Evolutionary conservation across 2,888 invertebrate species (phyloP).

Genomic region (Agriopis leucophaearia): DNA sequence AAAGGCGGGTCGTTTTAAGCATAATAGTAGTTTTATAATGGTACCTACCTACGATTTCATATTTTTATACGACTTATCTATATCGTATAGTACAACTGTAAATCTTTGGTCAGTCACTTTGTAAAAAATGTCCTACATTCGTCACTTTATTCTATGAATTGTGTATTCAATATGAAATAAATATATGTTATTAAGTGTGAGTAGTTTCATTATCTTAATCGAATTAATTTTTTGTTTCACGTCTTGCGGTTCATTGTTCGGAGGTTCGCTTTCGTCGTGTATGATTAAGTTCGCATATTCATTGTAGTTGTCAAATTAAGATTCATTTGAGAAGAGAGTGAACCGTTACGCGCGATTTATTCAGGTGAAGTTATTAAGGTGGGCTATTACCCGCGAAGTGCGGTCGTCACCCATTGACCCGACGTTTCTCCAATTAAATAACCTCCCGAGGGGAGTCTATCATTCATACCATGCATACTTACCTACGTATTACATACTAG

Average conservation of each 20-base stretch:
- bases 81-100: conserved; percentile 51
- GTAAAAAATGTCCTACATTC: conserved; percentile 61
- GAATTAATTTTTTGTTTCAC: conserved; percentile 63
- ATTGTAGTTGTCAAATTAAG: conserved; percentile 72
- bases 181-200: conserved; percentile 69
- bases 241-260: conserved; percentile 61
- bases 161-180: conserved; percentile 74
- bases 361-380: conserved; percentile 69
- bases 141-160: conserved; percentile 67
- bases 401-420: conserved; percentile 75
- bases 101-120: conserved; percentile 51
- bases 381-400: conserved; percentile 57
- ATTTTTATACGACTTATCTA: conserved; percentile 59
- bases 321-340: conserved; percentile 64
- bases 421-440: conserved; percentile 69
- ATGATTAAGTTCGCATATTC: conserved; percentile 73
- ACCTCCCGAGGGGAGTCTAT: conserved; percentile 62
- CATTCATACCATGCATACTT: conserved; percentile 45
- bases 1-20: conserved; percentile 32
- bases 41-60: conserved; percentile 49
- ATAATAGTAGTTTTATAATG: conserved; percentile 43
- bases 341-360: conserved; percentile 73
- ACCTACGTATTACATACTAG: not conserved
- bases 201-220: conserved; percentile 56
- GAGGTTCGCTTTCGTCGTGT: conserved; percentile 59